Conservation (phyloP, 2,113 vertebrate genomes). For the Ariopsis seemanni region DNA sequence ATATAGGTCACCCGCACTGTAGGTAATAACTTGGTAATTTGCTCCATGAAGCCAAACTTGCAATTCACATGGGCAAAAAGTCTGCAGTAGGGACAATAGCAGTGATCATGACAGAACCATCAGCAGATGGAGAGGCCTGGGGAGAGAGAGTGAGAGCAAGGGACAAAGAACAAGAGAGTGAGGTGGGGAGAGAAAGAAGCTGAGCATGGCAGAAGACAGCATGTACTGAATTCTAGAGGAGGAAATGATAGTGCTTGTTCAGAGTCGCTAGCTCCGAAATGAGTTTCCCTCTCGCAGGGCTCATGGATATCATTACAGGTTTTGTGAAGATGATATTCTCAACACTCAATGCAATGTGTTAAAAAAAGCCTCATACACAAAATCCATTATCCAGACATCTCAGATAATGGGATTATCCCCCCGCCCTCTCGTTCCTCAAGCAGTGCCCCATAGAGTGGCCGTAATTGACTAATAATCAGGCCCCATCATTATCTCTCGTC, state of each 20-base stretch:
- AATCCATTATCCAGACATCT: constrained; percentile 61
- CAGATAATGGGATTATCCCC: constrained; percentile 55
- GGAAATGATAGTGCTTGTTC: constrained; percentile 46
- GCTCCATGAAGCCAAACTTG: not conserved
- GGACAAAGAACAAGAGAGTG: constrained; percentile 9
- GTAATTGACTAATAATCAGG: constrained; percentile 62
- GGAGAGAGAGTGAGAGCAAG: constrained; percentile 16
- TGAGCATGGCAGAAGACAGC: constrained; percentile 46
- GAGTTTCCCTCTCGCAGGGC: constrained; percentile 44
- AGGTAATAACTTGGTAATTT: constrained; percentile 44
- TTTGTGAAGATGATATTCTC: constrained; percentile 56
- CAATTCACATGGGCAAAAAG: constrained; percentile 39
- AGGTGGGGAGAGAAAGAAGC: constrained; percentile 42
- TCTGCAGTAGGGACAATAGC: constrained; percentile 35
- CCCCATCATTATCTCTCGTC: constrained; percentile 52
- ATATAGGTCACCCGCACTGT: constrained; percentile 12
- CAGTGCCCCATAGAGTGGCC: constrained; percentile 55
- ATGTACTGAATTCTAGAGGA: constrained; percentile 37
- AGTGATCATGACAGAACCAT: constrained; percentile 42
- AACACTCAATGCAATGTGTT: constrained; percentile 45
- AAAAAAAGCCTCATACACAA: constrained; percentile 51
- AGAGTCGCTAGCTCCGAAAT: constrained; percentile 39
- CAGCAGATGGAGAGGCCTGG: constrained; percentile 36
- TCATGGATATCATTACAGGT: constrained; percentile 50
- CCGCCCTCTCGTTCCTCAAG: constrained; percentile 21